Percentiles rank a stretch among this genome's conserved stretches.
These are phyloP conservation scores for Daktulosphaira vitifoliae DNA, from an alignment of 1,140 invertebrate species.

Conservation along the genomic window DNA sequence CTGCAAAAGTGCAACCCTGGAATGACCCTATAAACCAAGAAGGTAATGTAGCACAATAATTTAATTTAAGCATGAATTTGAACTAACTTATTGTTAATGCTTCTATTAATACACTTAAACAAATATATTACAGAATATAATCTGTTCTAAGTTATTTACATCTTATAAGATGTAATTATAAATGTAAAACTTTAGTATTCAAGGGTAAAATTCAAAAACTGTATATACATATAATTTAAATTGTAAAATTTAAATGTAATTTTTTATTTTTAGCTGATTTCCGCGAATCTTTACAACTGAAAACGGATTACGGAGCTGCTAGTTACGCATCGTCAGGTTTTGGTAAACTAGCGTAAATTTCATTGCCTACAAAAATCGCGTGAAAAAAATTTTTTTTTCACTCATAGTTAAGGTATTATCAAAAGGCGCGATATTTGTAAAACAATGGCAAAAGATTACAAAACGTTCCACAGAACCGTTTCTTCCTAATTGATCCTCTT, in stretches of 20 bases:
- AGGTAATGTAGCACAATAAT: background rate
- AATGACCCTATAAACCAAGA: conserved; percentile 40
- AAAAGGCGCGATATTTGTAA: background rate
- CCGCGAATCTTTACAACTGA: conserved; percentile 8
- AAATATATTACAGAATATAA: too few species aligned
- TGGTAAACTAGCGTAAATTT: conserved; percentile 5
- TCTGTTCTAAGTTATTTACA: too few species aligned
- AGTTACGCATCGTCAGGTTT: background rate
- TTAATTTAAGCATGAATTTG: too few species aligned
- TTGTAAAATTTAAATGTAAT: background rate
- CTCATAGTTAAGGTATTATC: background rate
- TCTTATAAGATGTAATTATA: too few species aligned
- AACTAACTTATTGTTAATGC: too few species aligned
- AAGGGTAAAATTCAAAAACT: too few species aligned
- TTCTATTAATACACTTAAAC: too few species aligned
- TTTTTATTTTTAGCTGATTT: background rate
- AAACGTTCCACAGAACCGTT: too few species aligned
- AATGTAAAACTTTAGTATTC: too few species aligned
- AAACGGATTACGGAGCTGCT: conserved; percentile 13
- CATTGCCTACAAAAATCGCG: background rate
- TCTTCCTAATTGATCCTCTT: too few species aligned
- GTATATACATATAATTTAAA: background rate
- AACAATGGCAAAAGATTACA: too few species aligned
- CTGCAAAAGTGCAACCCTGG: conserved; percentile 45
- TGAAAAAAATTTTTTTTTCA: background rate